Conservation (phyloP, 2,113 vertebrate genomes). For the Atlantisia rogersi region DNA sequence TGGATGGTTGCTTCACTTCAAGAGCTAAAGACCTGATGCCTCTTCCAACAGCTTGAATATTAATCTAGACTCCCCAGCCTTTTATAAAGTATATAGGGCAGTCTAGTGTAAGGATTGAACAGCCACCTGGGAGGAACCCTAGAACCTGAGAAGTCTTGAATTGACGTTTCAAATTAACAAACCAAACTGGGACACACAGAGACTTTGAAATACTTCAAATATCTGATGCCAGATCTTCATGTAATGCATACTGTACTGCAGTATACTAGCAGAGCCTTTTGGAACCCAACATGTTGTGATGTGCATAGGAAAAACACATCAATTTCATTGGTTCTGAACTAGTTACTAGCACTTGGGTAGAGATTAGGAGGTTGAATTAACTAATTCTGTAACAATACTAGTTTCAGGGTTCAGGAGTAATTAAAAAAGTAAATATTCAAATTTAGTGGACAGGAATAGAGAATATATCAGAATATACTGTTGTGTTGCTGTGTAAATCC, state of each 20-base stretch:
- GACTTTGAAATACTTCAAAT: not conserved
- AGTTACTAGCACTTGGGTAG: not conserved
- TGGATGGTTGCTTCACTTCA: not conserved
- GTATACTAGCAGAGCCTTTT: not conserved
- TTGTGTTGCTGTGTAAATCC: not conserved
- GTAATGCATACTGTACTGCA: not conserved
- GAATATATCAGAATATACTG: not conserved
- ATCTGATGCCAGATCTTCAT: not conserved
- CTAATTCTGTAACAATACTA: not conserved
- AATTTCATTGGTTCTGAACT: not conserved
- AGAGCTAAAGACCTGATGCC: not conserved
- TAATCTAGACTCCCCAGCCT: not conserved
- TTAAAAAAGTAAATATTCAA: not conserved
- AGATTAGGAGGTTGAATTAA: not conserved
- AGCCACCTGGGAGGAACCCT: not conserved
- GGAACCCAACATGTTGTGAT: not conserved
- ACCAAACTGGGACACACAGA: not conserved
- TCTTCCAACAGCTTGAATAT: not conserved
- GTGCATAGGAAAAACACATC: not conserved
- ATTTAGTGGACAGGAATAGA: not conserved
- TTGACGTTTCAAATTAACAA: not conserved
- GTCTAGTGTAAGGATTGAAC: not conserved
- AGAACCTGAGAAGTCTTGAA: not conserved
- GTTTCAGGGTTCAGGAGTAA: not conserved
- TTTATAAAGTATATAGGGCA: not conserved